These are phyloP conservation scores for Serinus canaria DNA, from an alignment of 2,113 vertebrate genomes.

Conservation along the genomic window DNA sequence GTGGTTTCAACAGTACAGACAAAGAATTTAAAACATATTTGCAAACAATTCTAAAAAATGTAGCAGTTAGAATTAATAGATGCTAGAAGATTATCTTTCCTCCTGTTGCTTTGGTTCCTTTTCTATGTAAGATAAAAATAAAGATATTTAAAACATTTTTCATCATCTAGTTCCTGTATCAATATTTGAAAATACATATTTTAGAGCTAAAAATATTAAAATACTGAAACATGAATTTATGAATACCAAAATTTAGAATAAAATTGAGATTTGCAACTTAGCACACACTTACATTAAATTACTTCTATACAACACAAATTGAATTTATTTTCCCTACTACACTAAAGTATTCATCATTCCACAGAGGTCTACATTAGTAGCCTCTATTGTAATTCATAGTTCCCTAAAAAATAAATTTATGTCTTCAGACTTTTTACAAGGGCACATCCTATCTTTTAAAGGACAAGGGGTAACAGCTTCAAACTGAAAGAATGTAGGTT, in stretches of 20 bases:
- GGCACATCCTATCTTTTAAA: not conserved
- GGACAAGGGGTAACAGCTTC: not conserved
- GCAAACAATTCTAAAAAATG: not conserved
- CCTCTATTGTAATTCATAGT: not conserved
- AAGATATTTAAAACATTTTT: not conserved
- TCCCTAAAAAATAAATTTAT: not conserved
- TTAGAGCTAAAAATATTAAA: not conserved
- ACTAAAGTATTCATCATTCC: not conserved
- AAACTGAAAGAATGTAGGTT: not conserved
- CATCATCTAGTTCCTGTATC: not conserved
- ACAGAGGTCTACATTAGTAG: not conserved
- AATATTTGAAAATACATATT: not conserved
- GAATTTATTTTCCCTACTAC: not conserved
- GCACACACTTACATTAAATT: not conserved
- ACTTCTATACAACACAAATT: not conserved
- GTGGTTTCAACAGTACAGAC: not conserved
- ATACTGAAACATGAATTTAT: not conserved
- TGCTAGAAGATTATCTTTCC: not conserved
- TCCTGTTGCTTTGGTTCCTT: not conserved
- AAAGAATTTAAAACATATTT: not conserved
- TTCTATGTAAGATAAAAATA: not conserved
- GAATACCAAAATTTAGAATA: not conserved
- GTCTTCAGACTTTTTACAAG: not conserved
- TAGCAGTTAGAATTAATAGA: not conserved
- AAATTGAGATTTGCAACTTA: not conserved